These are phyloP conservation scores for Hydriomena furcata DNA, from an alignment of 2,888 invertebrate species.

Conservation along the genomic window DNA sequence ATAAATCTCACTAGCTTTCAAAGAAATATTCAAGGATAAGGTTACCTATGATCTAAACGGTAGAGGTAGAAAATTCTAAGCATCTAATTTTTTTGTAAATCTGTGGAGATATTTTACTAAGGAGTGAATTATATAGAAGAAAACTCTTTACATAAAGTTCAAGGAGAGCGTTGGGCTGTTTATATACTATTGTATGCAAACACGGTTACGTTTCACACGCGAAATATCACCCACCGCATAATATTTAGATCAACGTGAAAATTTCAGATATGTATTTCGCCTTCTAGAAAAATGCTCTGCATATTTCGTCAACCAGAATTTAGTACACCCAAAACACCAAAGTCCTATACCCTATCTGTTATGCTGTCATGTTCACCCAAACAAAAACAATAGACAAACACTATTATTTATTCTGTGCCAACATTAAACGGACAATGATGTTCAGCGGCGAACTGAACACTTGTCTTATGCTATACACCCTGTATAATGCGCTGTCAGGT, in stretches of 20 bases:
- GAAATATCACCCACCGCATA: background rate
- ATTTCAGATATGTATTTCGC: background rate
- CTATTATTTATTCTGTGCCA: constrained; percentile 26
- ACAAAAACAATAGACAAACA: constrained; percentile 50
- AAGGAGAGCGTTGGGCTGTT: background rate
- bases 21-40: too few relatives aligned
- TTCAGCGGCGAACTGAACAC: constrained; percentile 64
- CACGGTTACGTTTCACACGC: background rate
- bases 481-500: constrained; percentile 71
- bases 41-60: too few relatives aligned
- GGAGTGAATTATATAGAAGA: too few relatives aligned
- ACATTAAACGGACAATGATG: constrained; percentile 59
- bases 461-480: constrained; percentile 62
- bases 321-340: constrained; percentile 7
- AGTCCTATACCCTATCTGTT: constrained; percentile 30
- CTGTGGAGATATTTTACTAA: too few relatives aligned
- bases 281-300: background rate
- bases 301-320: background rate
- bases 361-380: constrained; percentile 38
- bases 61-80: too few relatives aligned
- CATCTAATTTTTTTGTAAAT: too few relatives aligned
- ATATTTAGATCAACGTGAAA: background rate
- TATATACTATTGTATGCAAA: background rate
- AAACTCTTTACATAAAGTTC: too few relatives aligned
- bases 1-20: too few relatives aligned